A percentile compares a stretch with the other conserved stretches of the same genome.
Evolutionary conservation across 2,113 vertebrate species (phyloP).

Genomic region (Neolamprologus brichardi): DNA sequence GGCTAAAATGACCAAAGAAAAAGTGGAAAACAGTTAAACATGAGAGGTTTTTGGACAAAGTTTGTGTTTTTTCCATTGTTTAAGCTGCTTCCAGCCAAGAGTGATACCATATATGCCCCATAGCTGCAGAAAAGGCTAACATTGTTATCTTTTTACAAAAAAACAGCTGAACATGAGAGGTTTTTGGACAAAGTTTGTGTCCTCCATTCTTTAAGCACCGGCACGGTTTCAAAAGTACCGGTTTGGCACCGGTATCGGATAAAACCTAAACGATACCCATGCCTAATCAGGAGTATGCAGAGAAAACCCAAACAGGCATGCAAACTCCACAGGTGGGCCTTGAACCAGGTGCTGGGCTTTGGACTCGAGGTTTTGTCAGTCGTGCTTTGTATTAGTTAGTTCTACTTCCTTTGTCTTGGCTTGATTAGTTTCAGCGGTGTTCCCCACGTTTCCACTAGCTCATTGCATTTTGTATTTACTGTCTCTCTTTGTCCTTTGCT

Average conservation of each 20-base stretch:
- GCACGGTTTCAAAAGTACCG: rapidly evolving
- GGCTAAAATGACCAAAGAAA: too few relatives aligned
- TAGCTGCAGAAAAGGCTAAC: too few relatives aligned
- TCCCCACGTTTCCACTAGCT: not conserved
- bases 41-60: too few relatives aligned
- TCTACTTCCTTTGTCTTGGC: not conserved
- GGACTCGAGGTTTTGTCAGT: not conserved
- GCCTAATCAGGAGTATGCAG: not conserved
- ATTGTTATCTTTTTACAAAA: too few relatives aligned
- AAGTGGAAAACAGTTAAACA: too few relatives aligned
- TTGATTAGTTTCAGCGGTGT: not conserved
- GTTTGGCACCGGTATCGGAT: not conserved
- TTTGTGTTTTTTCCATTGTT: too few relatives aligned
- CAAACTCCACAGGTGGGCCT: not conserved
- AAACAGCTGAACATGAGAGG: not conserved
- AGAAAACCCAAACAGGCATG: not conserved
- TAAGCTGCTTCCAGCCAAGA: too few relatives aligned
- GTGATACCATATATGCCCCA: rapidly evolving
- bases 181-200: rapidly evolving
- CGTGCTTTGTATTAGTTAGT: not conserved
- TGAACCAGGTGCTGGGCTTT: not conserved
- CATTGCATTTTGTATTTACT: not conserved
- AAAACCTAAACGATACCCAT: not conserved
- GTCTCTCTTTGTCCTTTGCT: not conserved
- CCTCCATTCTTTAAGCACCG: rapidly evolving